phyloP scores from a whole-genome alignment of 2,797 vertebrate genomes.

The Salmo trutta region DNA sequence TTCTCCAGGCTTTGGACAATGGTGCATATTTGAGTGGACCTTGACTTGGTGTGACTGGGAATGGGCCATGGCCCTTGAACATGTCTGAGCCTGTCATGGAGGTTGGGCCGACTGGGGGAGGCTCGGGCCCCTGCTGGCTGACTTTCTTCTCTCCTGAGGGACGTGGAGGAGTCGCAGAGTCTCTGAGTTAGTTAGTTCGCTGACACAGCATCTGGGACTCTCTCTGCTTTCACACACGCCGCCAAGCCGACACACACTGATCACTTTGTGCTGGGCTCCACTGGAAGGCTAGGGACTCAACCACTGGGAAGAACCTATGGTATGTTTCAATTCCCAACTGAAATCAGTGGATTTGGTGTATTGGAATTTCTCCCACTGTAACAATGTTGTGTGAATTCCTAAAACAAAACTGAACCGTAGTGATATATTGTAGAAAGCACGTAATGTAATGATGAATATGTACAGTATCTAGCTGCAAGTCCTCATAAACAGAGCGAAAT shows the following conservation, averaged over 20 bases:
- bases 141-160: neutral
- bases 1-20: conserved; percentile 13
- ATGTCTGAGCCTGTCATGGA: neutral
- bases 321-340: neutral
- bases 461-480: too few species aligned
- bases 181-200: neutral
- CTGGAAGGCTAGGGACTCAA: neutral
- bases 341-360: neutral
- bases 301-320: neutral
- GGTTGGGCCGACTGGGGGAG: neutral
- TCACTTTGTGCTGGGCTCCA: conserved; percentile 2
- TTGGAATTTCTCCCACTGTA: neutral
- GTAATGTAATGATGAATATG: too few species aligned
- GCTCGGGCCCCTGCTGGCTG: neutral
- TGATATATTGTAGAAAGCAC: too few species aligned
- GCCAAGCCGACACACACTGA: conserved; percentile 4
- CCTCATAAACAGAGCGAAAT: neutral
- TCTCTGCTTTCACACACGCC: conserved; percentile 1
- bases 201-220: neutral
- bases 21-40: neutral
- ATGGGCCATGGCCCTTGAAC: neutral
- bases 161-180: neutral
- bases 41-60: conserved; percentile 20
- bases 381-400: neutral
- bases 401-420: too few species aligned